phyloP scores from a whole-genome alignment of 1,140 invertebrate species.

The Drosophila lacertosa region DNA sequence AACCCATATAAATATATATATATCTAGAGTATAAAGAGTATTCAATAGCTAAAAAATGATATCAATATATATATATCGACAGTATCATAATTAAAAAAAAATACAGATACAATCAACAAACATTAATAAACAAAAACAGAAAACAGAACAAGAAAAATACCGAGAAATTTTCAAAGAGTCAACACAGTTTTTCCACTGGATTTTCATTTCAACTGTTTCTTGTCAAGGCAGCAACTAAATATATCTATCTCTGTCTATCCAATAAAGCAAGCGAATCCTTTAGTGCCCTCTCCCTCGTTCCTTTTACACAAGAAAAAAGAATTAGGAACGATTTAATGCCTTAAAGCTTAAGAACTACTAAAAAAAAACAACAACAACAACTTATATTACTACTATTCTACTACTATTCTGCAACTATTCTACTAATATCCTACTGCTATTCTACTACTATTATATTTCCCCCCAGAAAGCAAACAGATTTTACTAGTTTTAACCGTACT shows the following conservation, averaged over 20 bases:
- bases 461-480: constrained; percentile 38
- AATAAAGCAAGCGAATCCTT: constrained; percentile 70
- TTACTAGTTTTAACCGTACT: constrained; percentile 54
- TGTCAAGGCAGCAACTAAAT: constrained; percentile 5
- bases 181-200: neutral
- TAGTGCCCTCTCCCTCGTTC: constrained; percentile 67
- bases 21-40: constrained; percentile 12
- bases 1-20: constrained; percentile 27
- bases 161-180: constrained; percentile 17
- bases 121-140: constrained; percentile 14
- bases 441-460: constrained; percentile 29
- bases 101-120: constrained; percentile 12
- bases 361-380: constrained; percentile 5
- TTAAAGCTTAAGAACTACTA: constrained; percentile 41
- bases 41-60: constrained; percentile 14
- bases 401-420: constrained; percentile 16
- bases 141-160: constrained; percentile 16
- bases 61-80: constrained; percentile 10
- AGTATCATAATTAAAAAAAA: constrained; percentile 35
- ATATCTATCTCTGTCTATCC: constrained; percentile 64
- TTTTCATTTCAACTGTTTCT: neutral
- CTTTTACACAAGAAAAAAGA: constrained; percentile 44
- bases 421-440: constrained; percentile 15
- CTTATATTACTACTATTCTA: constrained; percentile 13
- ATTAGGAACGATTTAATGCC: constrained; percentile 67